Conservation (phyloP, 2,888 invertebrate genomes). For the Ectropis crepuscularia region DNA sequence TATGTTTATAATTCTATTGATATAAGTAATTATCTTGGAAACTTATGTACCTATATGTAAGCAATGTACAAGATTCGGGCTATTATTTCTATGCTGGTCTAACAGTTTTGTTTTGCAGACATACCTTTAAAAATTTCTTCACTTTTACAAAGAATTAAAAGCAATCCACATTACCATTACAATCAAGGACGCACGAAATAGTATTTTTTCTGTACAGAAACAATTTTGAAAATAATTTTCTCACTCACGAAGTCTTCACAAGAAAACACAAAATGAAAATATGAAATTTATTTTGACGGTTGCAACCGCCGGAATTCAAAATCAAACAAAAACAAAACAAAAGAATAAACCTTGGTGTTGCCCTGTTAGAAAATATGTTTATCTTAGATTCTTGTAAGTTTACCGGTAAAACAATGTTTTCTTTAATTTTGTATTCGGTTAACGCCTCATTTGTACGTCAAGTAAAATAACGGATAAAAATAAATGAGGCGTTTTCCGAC, state of each 20-base stretch:
- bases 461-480: too few relatives aligned
- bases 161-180: background rate
- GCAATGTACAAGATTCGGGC: too few relatives aligned
- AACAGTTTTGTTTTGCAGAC: background rate
- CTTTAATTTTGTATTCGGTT: too few relatives aligned
- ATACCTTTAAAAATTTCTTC: background rate
- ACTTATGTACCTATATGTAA: too few relatives aligned
- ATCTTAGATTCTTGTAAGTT: too few relatives aligned
- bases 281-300: background rate
- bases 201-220: background rate
- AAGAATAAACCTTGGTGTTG: constrained; percentile 5
- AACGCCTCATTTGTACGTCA: too few relatives aligned
- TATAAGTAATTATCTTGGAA: too few relatives aligned
- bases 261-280: background rate
- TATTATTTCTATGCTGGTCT: too few relatives aligned
- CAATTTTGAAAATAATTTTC: background rate
- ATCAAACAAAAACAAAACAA: constrained; percentile 4
- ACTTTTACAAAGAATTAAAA: background rate
- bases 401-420: too few relatives aligned
- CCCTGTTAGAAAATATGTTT: background rate
- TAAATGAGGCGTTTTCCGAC: too few relatives aligned
- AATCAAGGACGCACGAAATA: background rate
- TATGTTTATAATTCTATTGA: too few relatives aligned
- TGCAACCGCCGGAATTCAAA: constrained; percentile 14
- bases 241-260: too few relatives aligned